Base-by-base conservation (phyloP, 2,113 vertebrate species). In the Sitta europaea region DNA sequence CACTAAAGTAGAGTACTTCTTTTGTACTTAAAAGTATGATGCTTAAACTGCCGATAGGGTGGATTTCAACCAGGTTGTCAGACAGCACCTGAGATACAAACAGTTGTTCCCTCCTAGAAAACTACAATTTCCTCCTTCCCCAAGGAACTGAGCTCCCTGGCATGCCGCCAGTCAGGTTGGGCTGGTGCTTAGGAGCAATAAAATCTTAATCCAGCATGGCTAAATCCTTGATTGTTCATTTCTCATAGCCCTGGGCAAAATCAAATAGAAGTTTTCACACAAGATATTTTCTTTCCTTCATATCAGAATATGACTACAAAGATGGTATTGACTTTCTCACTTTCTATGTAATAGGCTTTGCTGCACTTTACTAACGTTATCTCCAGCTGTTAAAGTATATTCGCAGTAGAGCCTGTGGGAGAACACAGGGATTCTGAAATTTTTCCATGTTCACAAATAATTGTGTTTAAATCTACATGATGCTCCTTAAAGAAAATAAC, bases 191-290 rank as follows among this genome's bases (percentile, higher is more conserved):
- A 71, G 25, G 10, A 90, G 47, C 61, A 42, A 73, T 61, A 87
- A 82, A 45, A 43, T 83, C 78, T 88, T 94, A 79, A 94, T 90
- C 54, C 36, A 31, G 40, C 36, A 14, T 76, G 71, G 36, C 50
- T 95, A 88, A 88, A 88, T 47, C 75, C 57, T 67, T 63, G 78
- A 62, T 88, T 85, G 62, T 82, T 94, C 75, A 48, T 88, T 96
- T 88, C 71, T 88, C 28, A 22, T 51, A 79, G 66, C 78, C n/a
- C 35, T 62, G 33, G 70, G 79, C 54, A 94, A 95, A 95, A 96
- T 66, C 58, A 80, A 80, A 80, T 36, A 58, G 68, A 85, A 75
- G 25, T 80, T 91, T 95, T 86, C 58, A 62, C 50, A 48, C 20
- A 7, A 50, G n/a, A 45, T 83, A 72, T 25, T 86, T 91, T 53